Percentiles rank a stretch among this genome's conserved stretches.
These are phyloP conservation scores for Pararge aegeria DNA, from an alignment of 1,140 invertebrate genomes.

Conservation along the genomic window DNA sequence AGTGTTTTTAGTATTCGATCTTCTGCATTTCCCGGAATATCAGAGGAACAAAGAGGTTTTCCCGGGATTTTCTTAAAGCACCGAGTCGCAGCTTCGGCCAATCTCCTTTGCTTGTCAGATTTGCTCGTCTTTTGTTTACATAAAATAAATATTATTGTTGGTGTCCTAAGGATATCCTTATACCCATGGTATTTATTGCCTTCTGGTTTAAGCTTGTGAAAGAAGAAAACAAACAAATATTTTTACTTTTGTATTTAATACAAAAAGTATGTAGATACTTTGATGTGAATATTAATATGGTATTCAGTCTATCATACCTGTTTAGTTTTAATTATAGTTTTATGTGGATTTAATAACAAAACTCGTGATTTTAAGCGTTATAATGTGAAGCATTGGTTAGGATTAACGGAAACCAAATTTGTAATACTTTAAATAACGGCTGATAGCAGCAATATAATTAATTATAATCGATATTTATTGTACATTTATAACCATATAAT, in stretches of 20 bases:
- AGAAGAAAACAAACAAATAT: too few relatives aligned
- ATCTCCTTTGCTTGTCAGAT: slow-evolving; percentile 3
- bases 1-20: slow-evolving; percentile 29
- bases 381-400: background rate
- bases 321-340: too few relatives aligned
- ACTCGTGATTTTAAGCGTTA: background rate
- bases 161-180: too few relatives aligned
- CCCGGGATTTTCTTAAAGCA: slow-evolving; percentile 1
- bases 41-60: slow-evolving; percentile 19
- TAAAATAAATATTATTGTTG: background rate
- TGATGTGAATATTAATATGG: too few relatives aligned
- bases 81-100: background rate
- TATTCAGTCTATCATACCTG: too few relatives aligned
- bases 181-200: too few relatives aligned
- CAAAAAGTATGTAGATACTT: too few relatives aligned
- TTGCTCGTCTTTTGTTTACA: background rate
- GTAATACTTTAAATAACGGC: background rate
- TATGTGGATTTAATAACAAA: too few relatives aligned
- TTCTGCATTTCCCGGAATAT: slow-evolving; percentile 23
- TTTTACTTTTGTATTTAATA: too few relatives aligned
- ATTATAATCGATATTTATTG: slow-evolving; percentile 19
- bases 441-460: slow-evolving; percentile 11
- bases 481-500: slow-evolving; percentile 16
- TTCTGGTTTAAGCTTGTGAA: too few relatives aligned
- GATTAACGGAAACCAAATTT: background rate